phyloP scores from a whole-genome alignment of 2,113 vertebrate genomes.

The Galemys pyrenaicus region DNA sequence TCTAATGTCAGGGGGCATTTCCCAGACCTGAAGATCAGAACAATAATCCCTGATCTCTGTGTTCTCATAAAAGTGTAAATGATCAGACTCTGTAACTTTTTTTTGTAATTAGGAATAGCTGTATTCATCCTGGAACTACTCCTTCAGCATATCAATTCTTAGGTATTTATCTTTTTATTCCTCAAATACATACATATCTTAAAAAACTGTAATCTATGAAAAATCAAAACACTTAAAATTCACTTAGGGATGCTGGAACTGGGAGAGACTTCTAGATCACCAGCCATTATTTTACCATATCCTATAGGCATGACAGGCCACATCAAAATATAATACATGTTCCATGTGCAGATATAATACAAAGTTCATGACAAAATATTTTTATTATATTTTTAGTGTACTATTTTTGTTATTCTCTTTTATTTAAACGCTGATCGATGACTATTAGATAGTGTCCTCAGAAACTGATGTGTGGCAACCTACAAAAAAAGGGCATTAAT shows the following conservation, averaged over 20 bases:
- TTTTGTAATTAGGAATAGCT: conserved; percentile 52
- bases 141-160: conserved; percentile 38
- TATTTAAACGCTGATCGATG: neutral
- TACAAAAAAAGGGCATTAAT: neutral
- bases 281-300: neutral
- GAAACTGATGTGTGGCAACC: neutral
- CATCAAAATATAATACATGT: neutral
- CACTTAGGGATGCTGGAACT: neutral
- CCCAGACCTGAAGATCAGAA: conserved; percentile 11
- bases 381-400: neutral
- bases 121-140: neutral
- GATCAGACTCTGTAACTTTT: neutral
- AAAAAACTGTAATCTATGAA: neutral
- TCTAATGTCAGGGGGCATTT: conserved; percentile 22
- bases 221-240: neutral
- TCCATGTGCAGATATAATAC: neutral
- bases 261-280: neutral
- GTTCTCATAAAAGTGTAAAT: neutral
- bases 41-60: neutral
- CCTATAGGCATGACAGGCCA: neutral
- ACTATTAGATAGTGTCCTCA: neutral
- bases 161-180: neutral
- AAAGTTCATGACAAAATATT: neutral
- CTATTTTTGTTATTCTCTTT: neutral
- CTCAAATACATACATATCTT: neutral